Conservation (phyloP, 2,797 vertebrate species). For the Graptemys geographica region DNA sequence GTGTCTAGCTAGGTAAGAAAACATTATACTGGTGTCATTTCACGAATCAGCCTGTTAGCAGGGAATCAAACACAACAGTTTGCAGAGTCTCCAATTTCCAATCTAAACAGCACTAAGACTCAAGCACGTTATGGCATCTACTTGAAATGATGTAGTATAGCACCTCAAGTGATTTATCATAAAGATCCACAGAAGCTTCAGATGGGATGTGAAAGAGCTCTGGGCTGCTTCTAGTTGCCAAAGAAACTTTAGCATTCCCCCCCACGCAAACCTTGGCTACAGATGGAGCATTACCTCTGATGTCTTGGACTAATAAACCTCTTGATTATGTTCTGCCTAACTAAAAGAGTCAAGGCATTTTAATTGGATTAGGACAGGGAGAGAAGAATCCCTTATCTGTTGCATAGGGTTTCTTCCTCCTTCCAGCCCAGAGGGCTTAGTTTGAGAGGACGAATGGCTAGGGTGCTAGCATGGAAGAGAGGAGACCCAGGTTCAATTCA, state of each 20-base stretch:
- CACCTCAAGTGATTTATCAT: not conserved
- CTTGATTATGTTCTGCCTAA: not conserved
- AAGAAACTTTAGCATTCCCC: not conserved
- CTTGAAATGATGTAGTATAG: not conserved
- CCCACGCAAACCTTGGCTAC: accelerated
- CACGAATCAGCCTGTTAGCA: accelerated
- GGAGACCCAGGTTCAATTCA: not conserved
- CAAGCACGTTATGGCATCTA: accelerated
- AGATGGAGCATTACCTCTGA: not conserved
- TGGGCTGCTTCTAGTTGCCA: not conserved
- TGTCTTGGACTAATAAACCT: not conserved
- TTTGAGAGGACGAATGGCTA: not conserved
- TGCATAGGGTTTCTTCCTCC: not conserved
- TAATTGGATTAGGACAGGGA: not conserved
- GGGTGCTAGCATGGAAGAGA: accelerated
- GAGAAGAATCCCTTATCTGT: not conserved
- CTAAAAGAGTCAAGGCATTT: not conserved
- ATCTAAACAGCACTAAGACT: accelerated
- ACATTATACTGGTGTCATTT: conserved; percentile 34
- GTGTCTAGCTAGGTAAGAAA: conserved; percentile 83
- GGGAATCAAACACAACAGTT: not conserved
- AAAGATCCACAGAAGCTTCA: not conserved
- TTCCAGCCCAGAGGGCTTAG: not conserved
- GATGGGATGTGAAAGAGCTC: not conserved
- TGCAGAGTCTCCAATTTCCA: not conserved